phyloP scores from a whole-genome alignment of 2,888 invertebrate genomes.

The Diabrotica balteata region DNA sequence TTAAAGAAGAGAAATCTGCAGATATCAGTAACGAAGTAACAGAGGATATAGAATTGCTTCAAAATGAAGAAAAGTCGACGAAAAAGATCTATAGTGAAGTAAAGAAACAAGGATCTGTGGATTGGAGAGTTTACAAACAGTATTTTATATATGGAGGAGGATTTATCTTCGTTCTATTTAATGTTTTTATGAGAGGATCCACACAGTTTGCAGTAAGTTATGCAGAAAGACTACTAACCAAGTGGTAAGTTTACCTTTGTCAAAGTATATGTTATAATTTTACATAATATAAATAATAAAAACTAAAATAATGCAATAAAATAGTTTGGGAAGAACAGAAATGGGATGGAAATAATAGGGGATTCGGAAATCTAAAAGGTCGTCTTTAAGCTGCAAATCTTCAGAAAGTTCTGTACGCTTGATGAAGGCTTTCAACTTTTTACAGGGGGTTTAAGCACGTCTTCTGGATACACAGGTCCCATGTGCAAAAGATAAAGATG shows the following conservation, averaged over 20 bases:
- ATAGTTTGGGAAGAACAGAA: constrained; percentile 45
- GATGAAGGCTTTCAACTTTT: too few relatives aligned
- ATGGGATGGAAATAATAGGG: constrained; percentile 36
- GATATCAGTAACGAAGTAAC: constrained; percentile 29
- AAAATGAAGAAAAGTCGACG: constrained; percentile 31
- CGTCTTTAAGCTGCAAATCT: too few relatives aligned
- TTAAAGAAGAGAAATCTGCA: too few relatives aligned
- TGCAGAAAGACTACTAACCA: constrained; percentile 40
- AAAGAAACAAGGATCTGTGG: constrained; percentile 44
- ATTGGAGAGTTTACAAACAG: constrained; percentile 41
- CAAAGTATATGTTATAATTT: too few relatives aligned
- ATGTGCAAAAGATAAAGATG: too few relatives aligned
- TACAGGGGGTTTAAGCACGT: too few relatives aligned
- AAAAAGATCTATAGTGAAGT: constrained; percentile 43
- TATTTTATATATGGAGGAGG: constrained; percentile 49
- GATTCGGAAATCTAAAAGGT: constrained; percentile 38
- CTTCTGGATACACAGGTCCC: too few relatives aligned
- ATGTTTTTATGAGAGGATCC: constrained; percentile 34
- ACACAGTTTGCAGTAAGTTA: constrained; percentile 42
- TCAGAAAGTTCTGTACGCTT: too few relatives aligned
- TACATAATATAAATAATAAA: neutral
- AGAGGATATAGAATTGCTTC: constrained; percentile 28
- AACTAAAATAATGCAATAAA: constrained; percentile 49
- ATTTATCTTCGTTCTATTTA: constrained; percentile 34
- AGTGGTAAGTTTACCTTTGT: constrained; percentile 13